Percentiles rank a stretch among this genome's conserved stretches.
phyloP scores from a whole-genome alignment of 2,888 invertebrate species.

The Eurois occulta region DNA sequence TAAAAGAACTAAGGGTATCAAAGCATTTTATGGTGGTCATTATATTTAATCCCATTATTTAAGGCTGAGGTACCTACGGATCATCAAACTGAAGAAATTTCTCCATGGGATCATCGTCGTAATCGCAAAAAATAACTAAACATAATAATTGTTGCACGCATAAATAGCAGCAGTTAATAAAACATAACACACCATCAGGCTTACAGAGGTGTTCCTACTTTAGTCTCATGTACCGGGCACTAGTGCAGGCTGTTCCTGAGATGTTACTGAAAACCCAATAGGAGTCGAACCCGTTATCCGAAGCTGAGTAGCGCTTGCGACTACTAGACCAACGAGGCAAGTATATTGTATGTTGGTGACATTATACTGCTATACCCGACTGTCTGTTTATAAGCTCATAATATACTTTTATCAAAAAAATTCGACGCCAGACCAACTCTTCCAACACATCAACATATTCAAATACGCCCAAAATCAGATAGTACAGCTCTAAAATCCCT shows the following conservation, averaged over 20 bases:
- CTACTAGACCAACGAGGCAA: no score
- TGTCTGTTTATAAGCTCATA: neutral
- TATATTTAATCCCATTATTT: no score
- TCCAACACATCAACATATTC: slow-evolving; percentile 45
- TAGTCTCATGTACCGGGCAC: neutral
- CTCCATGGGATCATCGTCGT: no score
- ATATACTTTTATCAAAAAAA: slow-evolving; percentile 2
- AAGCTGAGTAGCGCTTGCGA: no score
- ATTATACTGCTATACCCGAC: neutral
- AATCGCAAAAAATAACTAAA: no score
- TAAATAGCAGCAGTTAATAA: neutral
- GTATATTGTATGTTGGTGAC: no score
- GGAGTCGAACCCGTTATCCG: neutral
- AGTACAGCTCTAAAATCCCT: slow-evolving; percentile 58
- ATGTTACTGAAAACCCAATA: neutral
- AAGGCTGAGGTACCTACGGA: no score
- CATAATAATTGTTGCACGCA: neutral
- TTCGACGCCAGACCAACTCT: slow-evolving; percentile 12
- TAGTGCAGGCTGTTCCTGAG: neutral
- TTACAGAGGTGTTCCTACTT: no score
- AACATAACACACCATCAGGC: no score
- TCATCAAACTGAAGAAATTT: no score
- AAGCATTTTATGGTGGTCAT: no score
- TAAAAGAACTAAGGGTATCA: no score
- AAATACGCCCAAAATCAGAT: slow-evolving; percentile 58